These are phyloP conservation scores for Gadus macrocephalus DNA, from an alignment of 2,113 vertebrate species.

Conservation along the genomic window DNA sequence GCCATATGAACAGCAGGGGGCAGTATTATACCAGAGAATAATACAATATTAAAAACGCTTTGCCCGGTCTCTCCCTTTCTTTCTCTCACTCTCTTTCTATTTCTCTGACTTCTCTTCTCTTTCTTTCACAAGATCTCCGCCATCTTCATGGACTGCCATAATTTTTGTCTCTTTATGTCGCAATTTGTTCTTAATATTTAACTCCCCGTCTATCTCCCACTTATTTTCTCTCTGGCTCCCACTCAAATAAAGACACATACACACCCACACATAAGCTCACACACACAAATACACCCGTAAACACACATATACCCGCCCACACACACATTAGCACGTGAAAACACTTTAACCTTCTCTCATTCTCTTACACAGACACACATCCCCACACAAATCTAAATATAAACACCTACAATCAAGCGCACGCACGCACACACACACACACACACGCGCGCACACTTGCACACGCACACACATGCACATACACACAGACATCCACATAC, in stretches of 20 bases:
- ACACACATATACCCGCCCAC: background rate
- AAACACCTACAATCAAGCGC: background rate
- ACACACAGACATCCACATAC: background rate
- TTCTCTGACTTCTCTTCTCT: background rate
- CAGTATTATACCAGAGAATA: constrained; percentile 62
- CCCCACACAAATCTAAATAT: background rate
- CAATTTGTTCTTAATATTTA: constrained; percentile 35
- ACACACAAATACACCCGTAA: background rate
- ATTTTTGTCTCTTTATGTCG: constrained; percentile 40
- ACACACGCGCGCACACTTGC: background rate
- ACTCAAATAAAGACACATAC: background rate
- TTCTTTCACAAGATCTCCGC: background rate
- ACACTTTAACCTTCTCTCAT: background rate
- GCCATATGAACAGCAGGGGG: constrained; percentile 51
- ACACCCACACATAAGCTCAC: background rate
- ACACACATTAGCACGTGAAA: background rate
- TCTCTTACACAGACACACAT: background rate
- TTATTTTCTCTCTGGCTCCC: constrained; percentile 36
- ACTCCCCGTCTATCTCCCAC: constrained; percentile 9
- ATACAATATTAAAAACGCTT: background rate
- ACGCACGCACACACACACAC: background rate
- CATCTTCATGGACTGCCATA: constrained; percentile 20
- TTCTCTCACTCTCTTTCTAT: constrained; percentile 10
- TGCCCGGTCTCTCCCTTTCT: constrained; percentile 10
- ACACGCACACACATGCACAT: background rate